phyloP scores from a whole-genome alignment of 2,797 vertebrate genomes.

The Xerus rutilus region DNA sequence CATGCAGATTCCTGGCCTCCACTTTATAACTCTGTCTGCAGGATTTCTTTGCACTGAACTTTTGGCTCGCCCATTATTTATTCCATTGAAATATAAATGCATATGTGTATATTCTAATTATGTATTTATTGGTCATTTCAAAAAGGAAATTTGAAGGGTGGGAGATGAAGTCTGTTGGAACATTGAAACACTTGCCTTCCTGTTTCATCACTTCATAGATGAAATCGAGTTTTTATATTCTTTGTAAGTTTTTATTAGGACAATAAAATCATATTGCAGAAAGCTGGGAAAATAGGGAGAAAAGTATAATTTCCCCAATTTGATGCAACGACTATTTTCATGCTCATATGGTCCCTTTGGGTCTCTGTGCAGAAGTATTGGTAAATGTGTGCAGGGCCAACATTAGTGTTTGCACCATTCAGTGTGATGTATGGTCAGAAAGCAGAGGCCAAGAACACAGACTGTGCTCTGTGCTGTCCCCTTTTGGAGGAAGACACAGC shows the following conservation, averaged over 20 bases:
- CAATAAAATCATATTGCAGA: slow-evolving; percentile 71
- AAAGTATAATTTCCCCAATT: slow-evolving; percentile 57
- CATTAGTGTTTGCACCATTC: background rate
- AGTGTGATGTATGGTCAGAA: background rate
- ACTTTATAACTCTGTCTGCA: background rate
- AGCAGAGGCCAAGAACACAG: background rate
- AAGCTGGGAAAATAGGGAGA: slow-evolving; percentile 51
- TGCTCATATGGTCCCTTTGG: background rate
- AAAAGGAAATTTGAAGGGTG: slow-evolving; percentile 21
- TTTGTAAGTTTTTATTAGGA: slow-evolving; percentile 71
- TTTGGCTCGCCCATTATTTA: background rate
- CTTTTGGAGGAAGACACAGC: too few relatives aligned
- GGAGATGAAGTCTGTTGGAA: slow-evolving; percentile 34
- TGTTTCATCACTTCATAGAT: slow-evolving; percentile 32
- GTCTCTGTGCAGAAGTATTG: background rate
- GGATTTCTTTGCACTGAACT: background rate
- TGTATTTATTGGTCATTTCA: slow-evolving; percentile 31
- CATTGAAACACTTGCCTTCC: slow-evolving; percentile 12
- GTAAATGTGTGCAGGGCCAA: background rate
- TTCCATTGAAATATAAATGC: background rate
- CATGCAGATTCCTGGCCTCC: background rate
- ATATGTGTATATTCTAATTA: background rate
- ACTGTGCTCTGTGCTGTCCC: background rate
- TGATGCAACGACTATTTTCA: background rate
- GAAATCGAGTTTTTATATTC: slow-evolving; percentile 56